Evolutionary conservation across 53 echinoderm and acorn worm genomes (phyloP), one percentile per base, ranked within the genome.

Genomic region (Luidia sarsii): DNA sequence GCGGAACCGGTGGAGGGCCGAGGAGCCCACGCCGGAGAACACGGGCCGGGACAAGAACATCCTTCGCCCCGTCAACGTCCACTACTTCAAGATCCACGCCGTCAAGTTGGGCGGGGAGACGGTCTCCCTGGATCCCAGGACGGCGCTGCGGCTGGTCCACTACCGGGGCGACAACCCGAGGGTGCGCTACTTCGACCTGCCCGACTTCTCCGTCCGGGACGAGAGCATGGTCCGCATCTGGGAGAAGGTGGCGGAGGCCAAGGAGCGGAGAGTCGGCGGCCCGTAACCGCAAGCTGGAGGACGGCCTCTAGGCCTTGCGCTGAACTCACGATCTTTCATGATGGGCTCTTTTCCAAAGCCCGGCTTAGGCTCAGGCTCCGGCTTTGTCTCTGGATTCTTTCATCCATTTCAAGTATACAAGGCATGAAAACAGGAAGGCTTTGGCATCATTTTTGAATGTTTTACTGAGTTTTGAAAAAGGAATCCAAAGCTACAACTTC

Each of bases 31-130:
- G 2, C 51, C 52, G 10, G 81, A 74, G 41, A 90, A 94, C 35
- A 77, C 81, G 0, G 88, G 91, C 1, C 79, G 85, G 11, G 94
- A 94, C 65, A 94, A 94, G 45, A 91, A 86, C 34, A 94, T 94
- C 32, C 59, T 94, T 1, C 85, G 82, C 4, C 94, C 91, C 43
- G 75, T 82, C 13, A 91, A 94, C 71, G 91, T 94, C 4, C 91
- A 94, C 53, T 81, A 81, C 53, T 94, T 91, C 60, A 94, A 94
- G 65, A 94, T 94, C 2, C 94, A 94, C 39, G 91, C 75, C 4
- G 68, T 91, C 21, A 94, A 94, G 67, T 59, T 91, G 0, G 94
- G 94, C 33, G 94, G 85, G 14, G 60, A 87, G n/a, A 75, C 71
- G 0, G 34, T 38, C 15, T 88, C 94, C 9, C 7, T 87, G 0